These are phyloP conservation scores for Lottia scabra DNA, from an alignment of 2,888 invertebrate species.

Conservation along the genomic window DNA sequence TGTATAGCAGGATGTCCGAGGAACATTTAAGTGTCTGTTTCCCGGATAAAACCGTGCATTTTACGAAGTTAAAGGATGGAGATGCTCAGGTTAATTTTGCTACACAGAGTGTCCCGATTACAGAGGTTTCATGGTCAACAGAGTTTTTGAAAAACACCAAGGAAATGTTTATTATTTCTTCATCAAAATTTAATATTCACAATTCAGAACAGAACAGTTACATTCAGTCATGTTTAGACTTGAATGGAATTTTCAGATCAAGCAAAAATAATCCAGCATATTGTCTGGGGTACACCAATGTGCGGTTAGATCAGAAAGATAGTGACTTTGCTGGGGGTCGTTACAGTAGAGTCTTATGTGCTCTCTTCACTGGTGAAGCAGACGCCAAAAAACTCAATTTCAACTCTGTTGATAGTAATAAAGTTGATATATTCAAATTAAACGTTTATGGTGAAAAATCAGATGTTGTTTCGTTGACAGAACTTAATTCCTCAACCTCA, in stretches of 20 bases:
- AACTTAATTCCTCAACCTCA: background rate
- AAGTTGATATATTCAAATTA: background rate
- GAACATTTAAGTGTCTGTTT: constrained; percentile 6
- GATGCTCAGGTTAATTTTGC: background rate
- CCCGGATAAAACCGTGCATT: constrained; percentile 19
- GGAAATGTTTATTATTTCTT: background rate
- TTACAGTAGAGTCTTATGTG: background rate
- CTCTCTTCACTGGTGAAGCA: background rate
- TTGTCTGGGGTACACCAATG: background rate
- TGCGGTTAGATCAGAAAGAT: background rate
- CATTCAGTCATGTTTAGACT: constrained; percentile 6
- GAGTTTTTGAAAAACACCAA: background rate
- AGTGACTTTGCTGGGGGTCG: background rate
- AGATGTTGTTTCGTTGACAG: constrained; percentile 3
- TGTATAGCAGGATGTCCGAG: background rate
- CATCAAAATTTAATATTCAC: background rate
- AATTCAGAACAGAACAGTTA: background rate
- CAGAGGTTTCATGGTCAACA: constrained; percentile 1
- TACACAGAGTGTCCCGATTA: background rate
- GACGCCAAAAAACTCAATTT: no score
- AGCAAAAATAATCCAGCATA: background rate
- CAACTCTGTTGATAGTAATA: no score
- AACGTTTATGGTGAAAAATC: constrained; percentile 1
- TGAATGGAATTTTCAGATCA: background rate
- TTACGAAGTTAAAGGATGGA: background rate